A percentile compares a stretch with the other conserved stretches of the same genome.
Evolutionary conservation across 2,113 vertebrate genomes (phyloP).

Genomic region (Paramisgurnus dabryanus): DNA sequence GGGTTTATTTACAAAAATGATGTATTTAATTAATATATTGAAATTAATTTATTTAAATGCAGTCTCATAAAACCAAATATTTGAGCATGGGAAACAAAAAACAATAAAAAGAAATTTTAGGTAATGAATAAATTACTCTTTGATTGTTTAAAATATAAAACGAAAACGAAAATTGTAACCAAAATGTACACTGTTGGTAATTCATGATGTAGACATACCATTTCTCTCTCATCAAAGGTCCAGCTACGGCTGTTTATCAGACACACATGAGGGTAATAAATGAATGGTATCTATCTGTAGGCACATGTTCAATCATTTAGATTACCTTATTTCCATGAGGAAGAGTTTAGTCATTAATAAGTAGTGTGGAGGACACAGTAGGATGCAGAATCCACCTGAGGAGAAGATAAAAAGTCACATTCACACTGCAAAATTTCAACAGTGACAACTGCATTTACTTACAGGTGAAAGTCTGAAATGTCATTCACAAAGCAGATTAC

Average conservation of each 20-base stretch:
- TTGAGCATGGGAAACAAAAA: background rate
- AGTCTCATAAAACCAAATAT: too few species aligned
- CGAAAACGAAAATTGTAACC: background rate
- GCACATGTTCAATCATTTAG: conserved; percentile 58
- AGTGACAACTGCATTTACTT: too few species aligned
- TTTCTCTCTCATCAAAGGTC: conserved; percentile 25
- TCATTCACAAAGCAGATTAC: too few species aligned
- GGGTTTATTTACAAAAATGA: background rate
- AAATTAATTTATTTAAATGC: too few species aligned
- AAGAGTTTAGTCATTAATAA: conserved; percentile 48
- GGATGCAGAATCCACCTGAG: conserved; percentile 42
- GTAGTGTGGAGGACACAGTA: conserved; percentile 28
- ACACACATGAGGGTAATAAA: conserved; percentile 54
- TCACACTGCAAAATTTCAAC: conserved; percentile 1
- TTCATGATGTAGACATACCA: background rate
- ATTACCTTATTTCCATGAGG: conserved; percentile 54
- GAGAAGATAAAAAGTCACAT: conserved; percentile 46
- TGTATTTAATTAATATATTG: background rate
- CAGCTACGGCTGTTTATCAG: conserved; percentile 45
- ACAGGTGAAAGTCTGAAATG: too few species aligned
- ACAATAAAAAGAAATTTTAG: background rate
- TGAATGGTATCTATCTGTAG: conserved; percentile 49
- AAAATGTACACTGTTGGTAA: background rate
- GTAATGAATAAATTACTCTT: background rate
- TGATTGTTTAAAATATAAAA: background rate